A percentile compares a stretch with the other conserved stretches of the same genome.
These are phyloP conservation scores for Philopedon plagiatum DNA, from an alignment of 2,888 invertebrate genomes.

Conservation along the genomic window DNA sequence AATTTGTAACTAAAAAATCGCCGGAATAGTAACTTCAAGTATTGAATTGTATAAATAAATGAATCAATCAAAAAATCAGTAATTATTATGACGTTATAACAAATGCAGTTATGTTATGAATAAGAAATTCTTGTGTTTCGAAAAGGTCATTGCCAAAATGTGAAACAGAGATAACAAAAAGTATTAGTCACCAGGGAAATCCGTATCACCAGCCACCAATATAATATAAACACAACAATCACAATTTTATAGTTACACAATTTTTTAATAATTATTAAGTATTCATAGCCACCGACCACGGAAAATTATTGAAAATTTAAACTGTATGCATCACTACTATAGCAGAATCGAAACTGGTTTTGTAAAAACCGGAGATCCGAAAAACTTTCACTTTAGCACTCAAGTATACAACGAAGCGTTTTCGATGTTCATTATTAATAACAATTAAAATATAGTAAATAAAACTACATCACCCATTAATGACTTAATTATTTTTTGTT, in stretches of 20 bases:
- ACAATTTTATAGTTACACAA: conserved; percentile 8
- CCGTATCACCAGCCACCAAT: neutral
- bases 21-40: neutral
- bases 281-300: neutral
- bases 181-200: conserved; percentile 6
- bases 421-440: conserved; percentile 9
- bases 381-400: conserved; percentile 42
- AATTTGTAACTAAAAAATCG: neutral
- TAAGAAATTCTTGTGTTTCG: too few relatives aligned
- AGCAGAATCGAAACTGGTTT: conserved; percentile 37
- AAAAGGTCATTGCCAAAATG: conserved; percentile 1
- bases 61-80: too few relatives aligned
- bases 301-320: neutral
- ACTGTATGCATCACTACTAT: conserved; percentile 18
- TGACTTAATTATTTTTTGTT: conserved; percentile 14
- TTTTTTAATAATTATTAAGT: conserved; percentile 8
- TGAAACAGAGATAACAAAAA: neutral
- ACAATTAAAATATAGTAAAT: conserved; percentile 4
- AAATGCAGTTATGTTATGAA: too few relatives aligned
- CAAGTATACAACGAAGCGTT: conserved; percentile 20
- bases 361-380: conserved; percentile 42
- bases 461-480: neutral
- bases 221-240: neutral
- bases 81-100: too few relatives aligned
- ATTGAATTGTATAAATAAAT: neutral